Evolutionary conservation across 1,140 invertebrate genomes (phyloP).

Genomic region (Argopecten irradians): DNA sequence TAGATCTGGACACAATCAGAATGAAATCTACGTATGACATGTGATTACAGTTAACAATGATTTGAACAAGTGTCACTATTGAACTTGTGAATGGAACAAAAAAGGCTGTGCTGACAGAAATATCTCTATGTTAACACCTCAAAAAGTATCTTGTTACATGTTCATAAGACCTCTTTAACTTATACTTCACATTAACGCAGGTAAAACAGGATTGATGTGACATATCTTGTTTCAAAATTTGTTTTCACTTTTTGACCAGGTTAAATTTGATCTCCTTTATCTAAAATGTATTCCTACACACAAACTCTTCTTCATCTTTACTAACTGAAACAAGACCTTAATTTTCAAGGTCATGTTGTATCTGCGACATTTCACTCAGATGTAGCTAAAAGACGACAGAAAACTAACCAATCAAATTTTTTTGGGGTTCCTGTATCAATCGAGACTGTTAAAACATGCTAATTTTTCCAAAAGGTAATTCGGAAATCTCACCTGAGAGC

Average conservation of each 20-base stretch:
- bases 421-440: neutral
- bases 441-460: neutral
- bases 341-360: neutral
- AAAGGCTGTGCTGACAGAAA: too few species aligned
- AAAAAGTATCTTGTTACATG: too few species aligned
- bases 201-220: too few species aligned
- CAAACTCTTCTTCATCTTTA: neutral
- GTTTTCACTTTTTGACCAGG: neutral
- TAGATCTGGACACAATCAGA: too few species aligned
- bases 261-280: neutral
- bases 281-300: neutral
- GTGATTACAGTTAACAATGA: too few species aligned
- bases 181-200: too few species aligned
- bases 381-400: neutral
- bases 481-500: neutral
- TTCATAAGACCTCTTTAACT: too few species aligned
- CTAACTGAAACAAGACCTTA: neutral
- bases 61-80: too few species aligned
- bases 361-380: neutral
- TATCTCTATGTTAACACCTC: too few species aligned
- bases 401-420: neutral
- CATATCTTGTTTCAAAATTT: neutral
- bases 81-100: too few species aligned
- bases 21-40: too few species aligned
- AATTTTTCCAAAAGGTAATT: constrained; percentile 1